phyloP scores from a whole-genome alignment of 2,888 invertebrate genomes.

The Oligia fasciuncula region DNA sequence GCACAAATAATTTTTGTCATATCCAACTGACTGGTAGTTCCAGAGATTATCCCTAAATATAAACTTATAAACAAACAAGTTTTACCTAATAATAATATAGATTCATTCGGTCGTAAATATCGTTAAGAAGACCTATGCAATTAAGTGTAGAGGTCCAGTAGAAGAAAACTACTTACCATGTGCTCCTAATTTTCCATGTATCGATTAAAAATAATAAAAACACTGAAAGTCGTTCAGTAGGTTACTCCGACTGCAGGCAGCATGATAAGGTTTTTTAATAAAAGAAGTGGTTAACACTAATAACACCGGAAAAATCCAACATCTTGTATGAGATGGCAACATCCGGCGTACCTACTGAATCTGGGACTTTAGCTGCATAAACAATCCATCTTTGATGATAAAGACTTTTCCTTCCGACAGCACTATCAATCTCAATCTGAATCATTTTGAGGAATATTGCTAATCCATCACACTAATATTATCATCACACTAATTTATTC shows the following conservation, averaged over 20 bases:
- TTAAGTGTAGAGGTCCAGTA: too few relatives aligned
- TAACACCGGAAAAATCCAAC: conserved; percentile 34
- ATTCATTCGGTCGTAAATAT: neutral
- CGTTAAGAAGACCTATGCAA: too few relatives aligned
- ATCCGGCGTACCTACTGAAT: conserved; percentile 29
- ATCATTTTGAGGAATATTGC: too few relatives aligned
- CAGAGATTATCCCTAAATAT: too few relatives aligned
- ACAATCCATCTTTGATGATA: neutral
- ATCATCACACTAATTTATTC: too few relatives aligned
- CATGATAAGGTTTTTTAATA: conserved; percentile 48
- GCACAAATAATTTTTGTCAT: too few relatives aligned
- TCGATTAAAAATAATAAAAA: conserved; percentile 19
- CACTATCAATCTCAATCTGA: too few relatives aligned
- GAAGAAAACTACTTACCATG: neutral
- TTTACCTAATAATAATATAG: too few relatives aligned
- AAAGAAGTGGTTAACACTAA: conserved; percentile 35
- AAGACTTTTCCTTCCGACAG: neutral
- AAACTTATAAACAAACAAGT: too few relatives aligned
- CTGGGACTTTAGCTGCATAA: neutral
- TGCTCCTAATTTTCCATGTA: neutral
- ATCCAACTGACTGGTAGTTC: too few relatives aligned
- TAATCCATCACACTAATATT: too few relatives aligned
- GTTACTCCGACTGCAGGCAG: conserved; percentile 11
- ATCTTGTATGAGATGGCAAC: conserved; percentile 19
- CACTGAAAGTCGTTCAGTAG: conserved; percentile 13